These are phyloP conservation scores for Myotis myotis DNA, from an alignment of 2,797 vertebrate genomes.

Conservation along the genomic window DNA sequence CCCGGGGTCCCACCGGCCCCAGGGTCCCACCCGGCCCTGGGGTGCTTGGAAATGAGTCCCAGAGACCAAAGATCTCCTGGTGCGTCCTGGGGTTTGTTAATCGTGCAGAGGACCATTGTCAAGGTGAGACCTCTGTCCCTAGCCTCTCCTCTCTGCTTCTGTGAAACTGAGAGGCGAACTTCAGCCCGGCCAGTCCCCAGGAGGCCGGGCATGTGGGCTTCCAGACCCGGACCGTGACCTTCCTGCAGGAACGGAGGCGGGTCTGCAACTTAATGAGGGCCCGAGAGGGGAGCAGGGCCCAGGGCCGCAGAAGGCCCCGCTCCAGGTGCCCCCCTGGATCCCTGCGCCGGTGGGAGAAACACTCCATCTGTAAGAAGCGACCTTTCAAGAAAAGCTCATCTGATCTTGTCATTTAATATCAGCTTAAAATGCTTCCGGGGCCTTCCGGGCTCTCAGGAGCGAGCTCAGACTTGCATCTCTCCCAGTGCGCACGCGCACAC, in stretches of 20 bases:
- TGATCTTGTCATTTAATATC: constrained; percentile 44
- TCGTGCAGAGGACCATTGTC: not conserved
- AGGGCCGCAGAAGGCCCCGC: not conserved
- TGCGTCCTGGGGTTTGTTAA: not conserved
- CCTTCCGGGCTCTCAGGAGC: constrained; percentile 3
- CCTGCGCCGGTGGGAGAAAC: constrained; percentile 6
- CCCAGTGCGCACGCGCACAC: not conserved
- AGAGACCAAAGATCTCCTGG: not conserved
- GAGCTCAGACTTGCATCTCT: not conserved
- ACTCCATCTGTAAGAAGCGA: constrained; percentile 52
- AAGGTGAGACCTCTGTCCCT: not conserved
- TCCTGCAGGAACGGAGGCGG: not conserved
- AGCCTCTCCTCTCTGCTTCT: constrained; percentile 22
- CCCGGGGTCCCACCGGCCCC: not conserved
- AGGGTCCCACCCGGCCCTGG: not conserved
- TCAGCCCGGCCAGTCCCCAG: not conserved
- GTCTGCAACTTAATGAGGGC: constrained; percentile 48
- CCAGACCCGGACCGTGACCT: not conserved
- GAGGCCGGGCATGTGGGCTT: not conserved
- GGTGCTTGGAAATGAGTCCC: not conserved
- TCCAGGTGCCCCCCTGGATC: not conserved
- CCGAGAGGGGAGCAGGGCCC: not conserved
- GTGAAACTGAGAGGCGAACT: not conserved
- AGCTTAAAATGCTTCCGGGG: constrained; percentile 40
- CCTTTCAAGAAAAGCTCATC: constrained; percentile 55